phyloP scores from a whole-genome alignment of 2,797 vertebrate species.

The Cercopithecus diana region DNA sequence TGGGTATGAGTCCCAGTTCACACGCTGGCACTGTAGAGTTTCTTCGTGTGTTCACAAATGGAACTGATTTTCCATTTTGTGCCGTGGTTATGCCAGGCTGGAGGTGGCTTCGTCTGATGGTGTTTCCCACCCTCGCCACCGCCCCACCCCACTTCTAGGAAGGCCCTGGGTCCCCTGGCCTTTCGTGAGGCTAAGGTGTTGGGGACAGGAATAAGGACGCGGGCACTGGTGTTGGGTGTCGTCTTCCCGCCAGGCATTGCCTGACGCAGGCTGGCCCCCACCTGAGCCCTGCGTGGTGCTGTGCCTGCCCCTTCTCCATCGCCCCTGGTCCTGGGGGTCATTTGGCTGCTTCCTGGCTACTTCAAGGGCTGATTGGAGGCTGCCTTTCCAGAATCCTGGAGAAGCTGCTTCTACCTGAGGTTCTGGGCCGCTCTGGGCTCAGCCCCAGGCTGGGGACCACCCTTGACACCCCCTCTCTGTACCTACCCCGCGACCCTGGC shows the following conservation, averaged over 20 bases:
- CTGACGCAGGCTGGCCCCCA: background rate
- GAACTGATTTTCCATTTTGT: background rate
- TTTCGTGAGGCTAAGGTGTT: background rate
- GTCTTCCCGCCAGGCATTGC: background rate
- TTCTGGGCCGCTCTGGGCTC: background rate
- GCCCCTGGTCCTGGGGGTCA: background rate
- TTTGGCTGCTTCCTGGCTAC: background rate
- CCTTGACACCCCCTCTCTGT: rapidly evolving
- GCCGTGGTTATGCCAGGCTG: background rate
- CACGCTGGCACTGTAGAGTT: rapidly evolving
- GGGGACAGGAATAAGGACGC: background rate
- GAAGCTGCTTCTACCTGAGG: background rate
- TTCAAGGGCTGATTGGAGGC: background rate
- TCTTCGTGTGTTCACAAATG: background rate
- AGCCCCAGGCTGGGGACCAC: background rate
- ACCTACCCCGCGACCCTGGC: rapidly evolving
- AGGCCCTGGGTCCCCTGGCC: background rate
- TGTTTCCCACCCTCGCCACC: background rate
- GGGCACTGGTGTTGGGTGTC: background rate
- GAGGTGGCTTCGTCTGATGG: background rate
- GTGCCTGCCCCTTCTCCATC: background rate
- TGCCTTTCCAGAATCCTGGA: background rate
- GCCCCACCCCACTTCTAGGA: background rate
- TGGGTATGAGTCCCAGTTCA: background rate
- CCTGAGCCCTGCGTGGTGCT: rapidly evolving